Base-by-base conservation (phyloP, 1,140 invertebrate genomes). In the Parapsyche elsis region DNA sequence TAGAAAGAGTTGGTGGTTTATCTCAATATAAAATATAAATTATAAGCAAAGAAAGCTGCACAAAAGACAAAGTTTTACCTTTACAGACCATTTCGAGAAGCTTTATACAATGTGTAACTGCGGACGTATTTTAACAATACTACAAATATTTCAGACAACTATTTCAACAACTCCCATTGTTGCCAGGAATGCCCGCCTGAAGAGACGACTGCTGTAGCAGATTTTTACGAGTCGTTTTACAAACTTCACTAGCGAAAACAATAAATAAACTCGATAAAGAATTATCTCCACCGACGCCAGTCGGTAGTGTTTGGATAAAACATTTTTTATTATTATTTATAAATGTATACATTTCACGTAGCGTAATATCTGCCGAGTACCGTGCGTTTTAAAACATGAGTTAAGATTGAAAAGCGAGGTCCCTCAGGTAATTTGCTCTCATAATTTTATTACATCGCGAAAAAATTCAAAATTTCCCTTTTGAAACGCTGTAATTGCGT, bases 251-350 rank as follows among this genome's bases (percentile, higher is more conserved):
- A 53, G 49, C 49, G 49, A 14, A 38, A 53, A 53, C 49, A 16
- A 53, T 53, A 53, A 53, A 53, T 53, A 53, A 53, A 53, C 49
- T 53, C 49, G 49, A 53, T 53, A 53, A 53, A 53, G 49, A 53
- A 53, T 53, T 53, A 53, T 53, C 49, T 53, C 16, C 49, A 4
- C 16, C 2, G 1, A 38, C 30, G 30, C 30, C 7, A 38, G 30
- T 7, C 30, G 1, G 30, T 38, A 38, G 30, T 38, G 30, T n/a
- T n/a, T n/a, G n/a, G n/a, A n/a, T n/a, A n/a, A 38, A 38, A 38
- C 30, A 38, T 4, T 4, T 38, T 38, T 38, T 38, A 38, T 38
- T 38, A 38, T 38, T 4, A 38, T 38, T 38, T 38, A 4, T 38
- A 4, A 4, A 38, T 38, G 7, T 38, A 38, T 38, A 38, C 7